phyloP scores from a whole-genome alignment of 2,113 vertebrate species.

The Orycteropus afer region DNA sequence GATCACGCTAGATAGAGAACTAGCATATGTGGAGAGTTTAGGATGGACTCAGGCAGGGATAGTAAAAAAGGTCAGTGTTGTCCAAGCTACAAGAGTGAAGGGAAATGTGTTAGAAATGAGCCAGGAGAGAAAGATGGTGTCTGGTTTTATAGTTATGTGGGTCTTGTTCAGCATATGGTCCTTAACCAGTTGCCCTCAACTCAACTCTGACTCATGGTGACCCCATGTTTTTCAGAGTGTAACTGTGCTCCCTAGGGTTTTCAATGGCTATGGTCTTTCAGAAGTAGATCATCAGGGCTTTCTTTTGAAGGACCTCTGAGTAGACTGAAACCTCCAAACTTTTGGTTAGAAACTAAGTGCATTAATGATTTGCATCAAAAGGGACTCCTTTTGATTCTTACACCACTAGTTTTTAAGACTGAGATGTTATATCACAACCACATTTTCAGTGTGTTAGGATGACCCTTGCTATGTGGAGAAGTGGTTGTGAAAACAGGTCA shows the following conservation, averaged over 20 bases:
- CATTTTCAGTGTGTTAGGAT: not conserved
- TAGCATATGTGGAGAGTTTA: not conserved
- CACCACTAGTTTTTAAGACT: not conserved
- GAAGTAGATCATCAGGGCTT: not conserved
- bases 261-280: not conserved
- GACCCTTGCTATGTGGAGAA: not conserved
- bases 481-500: not conserved
- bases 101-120: not conserved
- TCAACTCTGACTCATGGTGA: not conserved
- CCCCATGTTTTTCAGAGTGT: not conserved
- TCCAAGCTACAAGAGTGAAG: not conserved
- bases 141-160: not conserved
- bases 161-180: not conserved
- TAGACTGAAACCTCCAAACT: not conserved
- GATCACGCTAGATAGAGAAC: not conserved
- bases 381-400: not conserved
- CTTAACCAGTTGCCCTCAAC: not conserved
- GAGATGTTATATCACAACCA: not conserved
- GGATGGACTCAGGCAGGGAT: not conserved
- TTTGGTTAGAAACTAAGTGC: not conserved
- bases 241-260: not conserved
- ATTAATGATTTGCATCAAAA: not conserved
- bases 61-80: not conserved
- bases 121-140: not conserved
- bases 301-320: not conserved